Conservation (phyloP, 92 coral and sea anemone genomes). For the Meandrina meandrites region DNA sequence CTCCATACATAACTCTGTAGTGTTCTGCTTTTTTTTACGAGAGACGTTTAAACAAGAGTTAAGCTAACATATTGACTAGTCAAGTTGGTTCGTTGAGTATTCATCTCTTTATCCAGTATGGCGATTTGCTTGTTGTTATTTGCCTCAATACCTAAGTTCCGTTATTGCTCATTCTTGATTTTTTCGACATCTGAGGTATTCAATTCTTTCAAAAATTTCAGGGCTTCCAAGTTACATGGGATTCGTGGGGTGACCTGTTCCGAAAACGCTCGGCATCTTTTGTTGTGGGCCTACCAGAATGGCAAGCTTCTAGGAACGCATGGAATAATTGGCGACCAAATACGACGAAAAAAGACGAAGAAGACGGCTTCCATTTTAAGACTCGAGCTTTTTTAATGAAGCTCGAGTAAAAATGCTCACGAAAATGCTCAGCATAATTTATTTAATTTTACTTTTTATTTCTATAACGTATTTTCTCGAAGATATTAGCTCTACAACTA, state of each 20-base stretch:
- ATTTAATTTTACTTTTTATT: too few relatives aligned
- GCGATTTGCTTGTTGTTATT: not conserved
- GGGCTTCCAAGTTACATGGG: not conserved
- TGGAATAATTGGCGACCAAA: not conserved
- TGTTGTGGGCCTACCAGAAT: not conserved
- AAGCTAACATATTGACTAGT: not conserved
- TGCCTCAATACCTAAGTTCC: not conserved
- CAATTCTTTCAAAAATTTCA: slow-evolving; percentile 1
- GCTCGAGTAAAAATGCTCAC: too few relatives aligned
- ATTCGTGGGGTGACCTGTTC: not conserved
- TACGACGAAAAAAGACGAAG: not conserved
- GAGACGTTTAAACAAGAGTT: slow-evolving; percentile 1
- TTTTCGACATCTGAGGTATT: slow-evolving; percentile 10
- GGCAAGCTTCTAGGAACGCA: not conserved
- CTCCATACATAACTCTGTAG: too few relatives aligned
- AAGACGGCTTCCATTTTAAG: slow-evolving; percentile 17
- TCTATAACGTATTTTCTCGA: too few relatives aligned
- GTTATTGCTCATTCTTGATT: not conserved
- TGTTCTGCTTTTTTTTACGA: too few relatives aligned
- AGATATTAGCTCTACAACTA: too few relatives aligned
- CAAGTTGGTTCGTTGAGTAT: too few relatives aligned
- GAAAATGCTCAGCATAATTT: too few relatives aligned
- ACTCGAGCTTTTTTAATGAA: not conserved
- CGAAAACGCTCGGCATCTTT: not conserved
- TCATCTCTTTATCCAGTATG: not conserved